Conservation (phyloP, 2,113 vertebrate genomes). For the Callopanchax toddi region DNA sequence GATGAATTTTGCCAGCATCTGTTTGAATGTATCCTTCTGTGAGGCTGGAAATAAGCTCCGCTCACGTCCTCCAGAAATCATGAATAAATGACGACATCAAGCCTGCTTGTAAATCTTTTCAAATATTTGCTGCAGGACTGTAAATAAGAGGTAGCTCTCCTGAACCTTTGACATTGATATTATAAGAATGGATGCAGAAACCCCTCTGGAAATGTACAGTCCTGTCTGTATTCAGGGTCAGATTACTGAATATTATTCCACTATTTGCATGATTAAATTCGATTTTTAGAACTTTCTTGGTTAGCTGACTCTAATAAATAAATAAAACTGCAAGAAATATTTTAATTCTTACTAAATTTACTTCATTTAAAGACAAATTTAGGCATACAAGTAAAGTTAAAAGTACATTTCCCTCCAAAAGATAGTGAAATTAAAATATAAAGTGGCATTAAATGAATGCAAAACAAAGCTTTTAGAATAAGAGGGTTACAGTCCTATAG, state of each 20-base stretch:
- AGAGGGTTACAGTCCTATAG: constrained; percentile 17
- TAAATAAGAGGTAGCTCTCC: constrained; percentile 13
- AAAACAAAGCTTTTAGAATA: background rate
- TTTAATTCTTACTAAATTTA: too few species aligned
- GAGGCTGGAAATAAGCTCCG: constrained; percentile 23
- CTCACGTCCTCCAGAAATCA: constrained; percentile 21
- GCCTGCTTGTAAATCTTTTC: constrained; percentile 30
- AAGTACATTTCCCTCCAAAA: background rate
- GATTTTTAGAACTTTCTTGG: too few species aligned
- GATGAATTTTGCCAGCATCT: constrained; percentile 22
- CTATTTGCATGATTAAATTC: too few species aligned
- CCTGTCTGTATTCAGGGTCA: background rate
- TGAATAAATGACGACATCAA: constrained; percentile 48
- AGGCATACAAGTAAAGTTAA: background rate
- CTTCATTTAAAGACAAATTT: too few species aligned
- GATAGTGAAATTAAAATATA: background rate
- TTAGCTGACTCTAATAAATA: too few species aligned
- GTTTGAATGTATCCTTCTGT: constrained; percentile 25
- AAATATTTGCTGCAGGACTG: constrained; percentile 9
- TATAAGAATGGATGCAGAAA: background rate
- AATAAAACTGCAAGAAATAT: too few species aligned
- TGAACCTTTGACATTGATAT: constrained; percentile 6
- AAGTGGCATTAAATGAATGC: background rate
- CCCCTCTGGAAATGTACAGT: background rate
- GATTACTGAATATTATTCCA: too few species aligned